A percentile compares a stretch with the other conserved stretches of the same genome.
Evolutionary conservation across 2,113 vertebrate species (phyloP).

Genomic region (Podarcis cretensis): DNA sequence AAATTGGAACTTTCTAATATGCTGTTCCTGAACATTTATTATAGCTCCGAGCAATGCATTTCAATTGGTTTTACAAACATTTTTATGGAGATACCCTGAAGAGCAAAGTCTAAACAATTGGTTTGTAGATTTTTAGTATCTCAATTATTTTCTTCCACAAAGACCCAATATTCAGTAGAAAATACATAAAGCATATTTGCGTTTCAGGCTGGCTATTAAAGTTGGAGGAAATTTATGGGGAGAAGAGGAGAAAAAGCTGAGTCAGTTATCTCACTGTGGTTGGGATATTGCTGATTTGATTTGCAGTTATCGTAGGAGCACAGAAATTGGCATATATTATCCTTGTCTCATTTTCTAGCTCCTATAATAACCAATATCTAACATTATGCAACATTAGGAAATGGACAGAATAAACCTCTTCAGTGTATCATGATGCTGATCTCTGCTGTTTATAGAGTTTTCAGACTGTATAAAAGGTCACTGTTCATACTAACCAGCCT

Average conservation of each 20-base stretch:
- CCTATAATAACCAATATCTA: not conserved
- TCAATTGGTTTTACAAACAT: constrained; percentile 41
- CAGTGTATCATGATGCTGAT: too few relatives aligned
- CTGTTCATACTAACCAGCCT: not conserved
- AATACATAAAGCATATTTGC: constrained; percentile 2
- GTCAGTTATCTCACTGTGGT: not conserved
- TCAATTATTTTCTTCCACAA: constrained; percentile 18
- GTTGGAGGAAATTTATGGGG: not conserved
- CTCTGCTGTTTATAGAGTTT: not conserved
- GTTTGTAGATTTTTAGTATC: constrained; percentile 14
- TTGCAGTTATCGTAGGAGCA: not conserved
- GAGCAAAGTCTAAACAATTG: constrained; percentile 24
- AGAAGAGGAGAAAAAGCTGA: not conserved
- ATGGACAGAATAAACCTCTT: not conserved
- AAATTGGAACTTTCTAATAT: constrained; percentile 56
- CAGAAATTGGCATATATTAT: not conserved
- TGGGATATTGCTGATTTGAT: not conserved
- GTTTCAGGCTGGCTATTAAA: not conserved
- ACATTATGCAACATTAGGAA: not conserved
- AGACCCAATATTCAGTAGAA: not conserved
- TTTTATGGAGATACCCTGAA: not conserved
- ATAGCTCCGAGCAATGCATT: constrained; percentile 26
- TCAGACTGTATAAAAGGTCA: not conserved
- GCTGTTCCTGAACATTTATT: constrained; percentile 39
- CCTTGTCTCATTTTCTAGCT: not conserved